These are phyloP conservation scores for Dissostichus mawsoni DNA, from an alignment of 2,113 vertebrate species.

Conservation along the genomic window DNA sequence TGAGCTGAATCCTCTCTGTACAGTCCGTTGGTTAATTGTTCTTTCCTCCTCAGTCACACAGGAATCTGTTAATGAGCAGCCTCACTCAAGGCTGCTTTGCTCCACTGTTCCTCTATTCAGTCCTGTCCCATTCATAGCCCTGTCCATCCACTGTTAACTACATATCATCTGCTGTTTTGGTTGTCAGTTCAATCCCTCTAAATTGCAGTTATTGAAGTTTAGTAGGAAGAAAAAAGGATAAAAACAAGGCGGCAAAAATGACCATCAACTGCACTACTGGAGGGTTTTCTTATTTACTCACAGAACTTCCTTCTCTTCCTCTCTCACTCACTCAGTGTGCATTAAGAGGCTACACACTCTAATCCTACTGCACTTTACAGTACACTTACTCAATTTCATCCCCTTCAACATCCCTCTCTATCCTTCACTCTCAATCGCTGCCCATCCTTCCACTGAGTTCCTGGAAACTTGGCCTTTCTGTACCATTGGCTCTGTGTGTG, in stretches of 20 bases:
- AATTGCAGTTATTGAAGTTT: neutral
- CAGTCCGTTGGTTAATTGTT: constrained; percentile 60
- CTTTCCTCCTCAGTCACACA: constrained; percentile 59
- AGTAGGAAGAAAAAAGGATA: neutral
- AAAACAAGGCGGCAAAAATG: neutral
- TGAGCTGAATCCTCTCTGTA: constrained; percentile 14
- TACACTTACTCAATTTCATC: constrained; percentile 3
- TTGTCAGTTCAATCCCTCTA: neutral
- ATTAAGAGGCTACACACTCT: constrained; percentile 14
- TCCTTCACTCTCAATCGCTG: constrained; percentile 16
- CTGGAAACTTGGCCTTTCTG: constrained; percentile 48
- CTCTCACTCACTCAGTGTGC: constrained; percentile 9
- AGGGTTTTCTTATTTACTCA: constrained; percentile 10
- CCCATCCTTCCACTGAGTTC: constrained; percentile 1
- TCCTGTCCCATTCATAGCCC: constrained; percentile 22
- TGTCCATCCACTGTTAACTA: neutral
- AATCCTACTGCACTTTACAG: constrained; percentile 31
- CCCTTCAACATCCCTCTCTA: constrained; percentile 4
- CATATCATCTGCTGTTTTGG: neutral
- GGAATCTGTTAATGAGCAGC: constrained; percentile 79
- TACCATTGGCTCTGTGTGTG: constrained; percentile 10
- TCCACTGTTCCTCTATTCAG: constrained; percentile 34
- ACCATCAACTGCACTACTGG: neutral
- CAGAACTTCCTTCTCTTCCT: constrained; percentile 4
- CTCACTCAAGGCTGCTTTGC: constrained; percentile 42